Percentiles rank a stretch among this genome's conserved stretches.
Evolutionary conservation across 2,888 invertebrate genomes (phyloP).

Genomic region (Leptinotarsa peninsularis): DNA sequence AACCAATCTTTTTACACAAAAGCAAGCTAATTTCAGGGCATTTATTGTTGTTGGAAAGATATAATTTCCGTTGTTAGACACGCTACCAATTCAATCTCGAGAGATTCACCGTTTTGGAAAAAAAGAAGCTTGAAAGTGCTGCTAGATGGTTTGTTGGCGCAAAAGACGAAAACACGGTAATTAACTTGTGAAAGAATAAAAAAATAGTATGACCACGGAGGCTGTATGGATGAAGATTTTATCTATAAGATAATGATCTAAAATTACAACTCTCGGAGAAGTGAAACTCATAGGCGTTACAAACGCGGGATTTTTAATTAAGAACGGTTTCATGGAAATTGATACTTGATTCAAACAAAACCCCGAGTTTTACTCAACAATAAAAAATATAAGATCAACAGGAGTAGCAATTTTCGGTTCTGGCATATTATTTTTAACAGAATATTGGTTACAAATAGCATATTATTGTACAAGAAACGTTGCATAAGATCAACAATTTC

Average conservation of each 20-base stretch:
- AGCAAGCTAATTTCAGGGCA: slow-evolving; percentile 29
- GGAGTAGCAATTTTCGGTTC: background rate
- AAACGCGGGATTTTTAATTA: background rate
- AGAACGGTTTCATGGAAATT: slow-evolving; percentile 1
- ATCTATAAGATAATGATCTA: slow-evolving; percentile 18
- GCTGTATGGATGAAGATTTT: slow-evolving; percentile 17
- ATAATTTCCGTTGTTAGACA: slow-evolving; percentile 34
- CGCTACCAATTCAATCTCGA: slow-evolving; percentile 25
- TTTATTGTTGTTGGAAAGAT: slow-evolving; percentile 32
- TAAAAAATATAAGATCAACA: background rate
- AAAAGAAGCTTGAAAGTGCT: slow-evolving; percentile 15
- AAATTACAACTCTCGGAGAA: slow-evolving; percentile 15
- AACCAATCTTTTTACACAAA: slow-evolving; percentile 29
- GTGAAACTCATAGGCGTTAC: slow-evolving; percentile 13
- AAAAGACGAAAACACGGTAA: slow-evolving; percentile 13
- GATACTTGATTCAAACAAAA: slow-evolving; percentile 4
- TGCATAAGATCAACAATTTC: too few relatives aligned
- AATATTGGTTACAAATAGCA: background rate
- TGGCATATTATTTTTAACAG: background rate
- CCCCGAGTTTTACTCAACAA: background rate
- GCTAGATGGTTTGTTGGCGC: slow-evolving; percentile 14
- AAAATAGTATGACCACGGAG: slow-evolving; percentile 11
- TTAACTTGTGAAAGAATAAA: slow-evolving; percentile 8
- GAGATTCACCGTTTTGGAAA: slow-evolving; percentile 4
- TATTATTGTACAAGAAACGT: too few relatives aligned